phyloP scores from a whole-genome alignment of 2,888 invertebrate genomes.

The Drosophila dives region DNA sequence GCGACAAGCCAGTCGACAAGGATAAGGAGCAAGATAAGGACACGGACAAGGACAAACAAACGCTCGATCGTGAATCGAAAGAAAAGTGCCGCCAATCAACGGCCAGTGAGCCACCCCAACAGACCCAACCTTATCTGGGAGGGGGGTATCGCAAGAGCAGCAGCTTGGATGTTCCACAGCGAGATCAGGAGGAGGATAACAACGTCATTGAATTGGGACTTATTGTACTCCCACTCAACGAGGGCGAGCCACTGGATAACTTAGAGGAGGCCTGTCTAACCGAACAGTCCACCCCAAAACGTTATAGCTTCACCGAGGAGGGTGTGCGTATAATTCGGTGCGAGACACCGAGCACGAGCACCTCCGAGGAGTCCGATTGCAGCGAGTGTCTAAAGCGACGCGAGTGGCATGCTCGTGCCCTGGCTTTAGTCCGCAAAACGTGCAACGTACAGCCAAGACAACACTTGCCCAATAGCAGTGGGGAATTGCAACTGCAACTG shows the following conservation, averaged over 20 bases:
- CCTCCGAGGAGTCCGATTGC: conserved; percentile 85
- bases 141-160: conserved; percentile 89
- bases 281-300: conserved; percentile 85
- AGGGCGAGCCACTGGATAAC: conserved; percentile 24
- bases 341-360: conserved; percentile 84
- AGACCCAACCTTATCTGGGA: conserved; percentile 60
- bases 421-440: conserved; percentile 84
- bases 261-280: conserved; percentile 44
- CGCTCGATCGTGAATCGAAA: conserved; percentile 75
- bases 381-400: conserved; percentile 85
- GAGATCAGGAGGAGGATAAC: conserved; percentile 27
- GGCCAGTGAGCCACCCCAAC: conserved; percentile 85
- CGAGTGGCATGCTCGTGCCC: conserved; percentile 85
- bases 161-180: conserved; percentile 89
- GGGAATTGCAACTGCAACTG: conserved; percentile 62
- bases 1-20: conserved; percentile 51
- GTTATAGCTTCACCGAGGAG: conserved; percentile 90
- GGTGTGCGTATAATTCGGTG: conserved; percentile 86
- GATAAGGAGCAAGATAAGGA: conserved; percentile 47
- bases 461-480: conserved; percentile 46
- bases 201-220: conserved; percentile 15
- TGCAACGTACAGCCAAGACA: conserved; percentile 83
- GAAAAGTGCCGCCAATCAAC: conserved; percentile 84
- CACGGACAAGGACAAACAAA: conserved; percentile 71
- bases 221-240: conserved; percentile 18